phyloP scores from a whole-genome alignment of 2,797 vertebrate genomes.

The Hippoglossus hippoglossus region DNA sequence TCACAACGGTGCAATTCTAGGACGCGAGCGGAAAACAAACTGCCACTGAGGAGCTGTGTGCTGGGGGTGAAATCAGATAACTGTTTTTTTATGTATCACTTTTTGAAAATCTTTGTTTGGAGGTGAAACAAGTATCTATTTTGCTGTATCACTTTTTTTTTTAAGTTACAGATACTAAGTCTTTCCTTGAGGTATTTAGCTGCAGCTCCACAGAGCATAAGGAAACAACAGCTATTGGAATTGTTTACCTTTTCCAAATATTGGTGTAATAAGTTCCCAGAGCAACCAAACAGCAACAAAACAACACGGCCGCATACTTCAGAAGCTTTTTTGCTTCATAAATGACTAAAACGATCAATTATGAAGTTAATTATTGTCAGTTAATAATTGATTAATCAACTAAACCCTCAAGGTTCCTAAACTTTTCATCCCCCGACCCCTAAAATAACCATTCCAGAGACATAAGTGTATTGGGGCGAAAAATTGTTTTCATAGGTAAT shows the following conservation, averaged over 20 bases:
- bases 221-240: background rate
- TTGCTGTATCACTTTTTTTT: slow-evolving; percentile 8
- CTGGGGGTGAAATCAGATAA: slow-evolving; percentile 58
- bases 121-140: slow-evolving; percentile 65
- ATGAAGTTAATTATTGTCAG: too few species aligned
- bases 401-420: too few species aligned
- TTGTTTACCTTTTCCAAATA: slow-evolving; percentile 1
- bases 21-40: slow-evolving; percentile 65
- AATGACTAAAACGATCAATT: background rate
- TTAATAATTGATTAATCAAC: too few species aligned
- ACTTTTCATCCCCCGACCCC: too few species aligned
- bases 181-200: slow-evolving; percentile 18
- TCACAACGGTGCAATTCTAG: slow-evolving; percentile 63
- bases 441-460: too few species aligned
- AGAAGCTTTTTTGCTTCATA: background rate
- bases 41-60: slow-evolving; percentile 47
- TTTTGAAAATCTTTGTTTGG: slow-evolving; percentile 44
- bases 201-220: background rate
- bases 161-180: slow-evolving; percentile 6
- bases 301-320: too few species aligned
- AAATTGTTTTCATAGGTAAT: background rate
- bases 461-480: too few species aligned
- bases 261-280: too few species aligned
- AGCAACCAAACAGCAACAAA: too few species aligned
- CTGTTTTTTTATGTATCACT: slow-evolving; percentile 40